Conservation (phyloP, 2,113 vertebrate genomes). For the Diadophis punctatus region DNA sequence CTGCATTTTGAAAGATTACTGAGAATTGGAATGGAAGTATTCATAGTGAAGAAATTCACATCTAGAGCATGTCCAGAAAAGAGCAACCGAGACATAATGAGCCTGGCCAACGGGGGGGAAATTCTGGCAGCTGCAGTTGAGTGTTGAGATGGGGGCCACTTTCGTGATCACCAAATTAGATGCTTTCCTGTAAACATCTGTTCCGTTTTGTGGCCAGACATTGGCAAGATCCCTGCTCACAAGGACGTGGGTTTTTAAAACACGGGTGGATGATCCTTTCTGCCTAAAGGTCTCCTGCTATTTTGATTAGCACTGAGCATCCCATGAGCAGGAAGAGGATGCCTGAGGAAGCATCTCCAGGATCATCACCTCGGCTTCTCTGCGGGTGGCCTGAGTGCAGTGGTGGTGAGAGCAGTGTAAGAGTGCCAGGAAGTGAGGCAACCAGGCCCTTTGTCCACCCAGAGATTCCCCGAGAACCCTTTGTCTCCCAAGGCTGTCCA, state of each 20-base stretch:
- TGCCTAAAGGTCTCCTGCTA: neutral
- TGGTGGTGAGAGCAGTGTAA: neutral
- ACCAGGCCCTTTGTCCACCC: neutral
- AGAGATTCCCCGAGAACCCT: neutral
- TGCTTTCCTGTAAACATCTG: neutral
- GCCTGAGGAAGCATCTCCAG: neutral
- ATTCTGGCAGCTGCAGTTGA: neutral
- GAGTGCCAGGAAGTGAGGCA: neutral
- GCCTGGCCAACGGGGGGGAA: neutral
- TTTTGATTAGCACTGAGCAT: neutral
- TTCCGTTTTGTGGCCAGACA: neutral
- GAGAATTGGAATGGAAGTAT: neutral
- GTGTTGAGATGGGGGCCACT: neutral
- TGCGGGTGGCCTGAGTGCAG: neutral
- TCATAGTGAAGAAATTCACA: neutral
- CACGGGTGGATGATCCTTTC: neutral
- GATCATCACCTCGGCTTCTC: neutral
- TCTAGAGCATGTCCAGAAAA: neutral
- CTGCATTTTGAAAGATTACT: neutral
- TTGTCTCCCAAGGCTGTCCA: neutral
- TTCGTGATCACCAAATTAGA: neutral
- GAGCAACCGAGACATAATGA: neutral
- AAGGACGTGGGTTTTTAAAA: neutral
- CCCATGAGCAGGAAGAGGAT: neutral
- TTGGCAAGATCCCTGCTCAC: neutral